Evolutionary conservation across 2,113 vertebrate genomes (phyloP).

Genomic region (Chaenocephalus aceratus): DNA sequence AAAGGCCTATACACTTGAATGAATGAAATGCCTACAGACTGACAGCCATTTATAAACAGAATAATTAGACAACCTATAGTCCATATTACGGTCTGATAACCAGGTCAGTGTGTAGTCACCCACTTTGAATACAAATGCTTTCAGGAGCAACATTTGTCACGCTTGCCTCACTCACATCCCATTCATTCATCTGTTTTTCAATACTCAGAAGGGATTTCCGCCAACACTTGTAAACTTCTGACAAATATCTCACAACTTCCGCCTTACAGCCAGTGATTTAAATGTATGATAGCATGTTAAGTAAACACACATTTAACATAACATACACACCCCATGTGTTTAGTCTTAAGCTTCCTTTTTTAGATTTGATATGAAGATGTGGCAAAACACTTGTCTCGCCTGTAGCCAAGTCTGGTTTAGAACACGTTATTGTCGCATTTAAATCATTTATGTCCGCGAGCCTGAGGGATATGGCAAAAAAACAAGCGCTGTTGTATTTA

Average conservation of each 20-base stretch:
- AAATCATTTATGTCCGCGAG: background rate
- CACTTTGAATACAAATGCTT: conserved; percentile 51
- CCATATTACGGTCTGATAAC: conserved; percentile 37
- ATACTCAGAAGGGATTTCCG: conserved; percentile 32
- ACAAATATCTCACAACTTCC: conserved; percentile 25
- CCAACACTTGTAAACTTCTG: conserved; percentile 42
- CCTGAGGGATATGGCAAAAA: background rate
- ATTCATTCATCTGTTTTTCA: conserved; percentile 56
- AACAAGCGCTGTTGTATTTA: background rate
- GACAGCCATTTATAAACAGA: conserved; percentile 20
- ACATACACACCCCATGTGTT: conserved; percentile 16
- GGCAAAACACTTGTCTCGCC: background rate
- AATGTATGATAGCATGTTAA: background rate
- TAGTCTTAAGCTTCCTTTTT: background rate
- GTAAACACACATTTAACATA: background rate
- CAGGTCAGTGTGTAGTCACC: conserved; percentile 32
- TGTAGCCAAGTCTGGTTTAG: background rate
- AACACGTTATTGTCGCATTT: background rate
- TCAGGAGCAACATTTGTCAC: conserved; percentile 58
- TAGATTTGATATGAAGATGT: background rate
- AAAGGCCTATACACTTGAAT: background rate
- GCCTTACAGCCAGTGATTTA: background rate
- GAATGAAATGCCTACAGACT: background rate
- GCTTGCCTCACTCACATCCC: conserved; percentile 45
- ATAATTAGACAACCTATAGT: conserved; percentile 26